A percentile compares a stretch with the other conserved stretches of the same genome.
phyloP scores from a whole-genome alignment of 2,888 invertebrate species.

The Chloromyia formosa region DNA sequence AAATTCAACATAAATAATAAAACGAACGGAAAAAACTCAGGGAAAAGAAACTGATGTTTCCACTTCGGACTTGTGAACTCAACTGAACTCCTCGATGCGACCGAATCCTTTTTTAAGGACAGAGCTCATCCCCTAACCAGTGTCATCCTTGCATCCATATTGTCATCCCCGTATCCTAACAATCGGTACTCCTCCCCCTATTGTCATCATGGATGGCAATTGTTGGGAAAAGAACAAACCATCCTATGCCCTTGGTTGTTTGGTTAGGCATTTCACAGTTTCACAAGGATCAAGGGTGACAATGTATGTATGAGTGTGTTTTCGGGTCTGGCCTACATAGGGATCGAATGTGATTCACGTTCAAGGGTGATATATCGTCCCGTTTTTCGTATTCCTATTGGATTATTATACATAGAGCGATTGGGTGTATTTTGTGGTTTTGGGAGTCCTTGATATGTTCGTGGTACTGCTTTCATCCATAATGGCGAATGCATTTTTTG shows the following conservation, averaged over 20 bases:
- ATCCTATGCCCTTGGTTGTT: conserved; percentile 32
- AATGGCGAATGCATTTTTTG: background rate
- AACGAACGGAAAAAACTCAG: conserved; percentile 46
- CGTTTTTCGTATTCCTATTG: conserved; percentile 22
- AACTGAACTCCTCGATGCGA: conserved; percentile 42
- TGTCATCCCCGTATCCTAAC: background rate
- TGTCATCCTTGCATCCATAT: conserved; percentile 25
- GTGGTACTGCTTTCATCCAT: background rate
- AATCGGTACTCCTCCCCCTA: conserved; percentile 37
- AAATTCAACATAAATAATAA: conserved; percentile 44
- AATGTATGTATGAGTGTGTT: background rate
- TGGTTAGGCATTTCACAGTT: conserved; percentile 43
- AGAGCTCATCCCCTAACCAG: conserved; percentile 31
- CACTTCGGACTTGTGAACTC: conserved; percentile 43
- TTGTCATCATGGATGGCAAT: conserved; percentile 15
- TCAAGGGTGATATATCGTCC: conserved; percentile 30
- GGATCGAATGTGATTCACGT: background rate
- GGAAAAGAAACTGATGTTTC: conserved; percentile 20
- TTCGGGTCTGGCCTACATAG: conserved; percentile 16
- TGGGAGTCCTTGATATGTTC: too few species aligned
- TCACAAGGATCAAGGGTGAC: conserved; percentile 24
- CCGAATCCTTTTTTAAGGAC: conserved; percentile 40
- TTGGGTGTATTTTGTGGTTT: conserved; percentile 28
- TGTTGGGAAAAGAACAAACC: conserved; percentile 12
- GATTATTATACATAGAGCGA: conserved; percentile 16